phyloP scores from a whole-genome alignment of 2,113 vertebrate genomes.

The Bujurquina vittata region DNA sequence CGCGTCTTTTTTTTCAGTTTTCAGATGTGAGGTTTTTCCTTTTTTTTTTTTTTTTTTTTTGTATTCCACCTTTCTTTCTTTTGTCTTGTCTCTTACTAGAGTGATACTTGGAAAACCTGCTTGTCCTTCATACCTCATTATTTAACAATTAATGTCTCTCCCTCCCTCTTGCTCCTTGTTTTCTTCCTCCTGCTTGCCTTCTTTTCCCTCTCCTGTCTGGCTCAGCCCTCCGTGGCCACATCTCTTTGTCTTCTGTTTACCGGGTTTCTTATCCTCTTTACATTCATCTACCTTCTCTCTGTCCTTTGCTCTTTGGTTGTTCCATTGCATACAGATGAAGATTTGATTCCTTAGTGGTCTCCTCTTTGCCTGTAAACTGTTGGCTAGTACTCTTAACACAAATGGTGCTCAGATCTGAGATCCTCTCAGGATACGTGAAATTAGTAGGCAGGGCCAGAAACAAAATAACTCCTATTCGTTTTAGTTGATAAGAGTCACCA shows the following conservation, averaged over 20 bases:
- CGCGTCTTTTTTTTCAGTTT: no score
- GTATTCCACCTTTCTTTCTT: neutral
- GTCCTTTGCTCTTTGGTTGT: conserved; percentile 30
- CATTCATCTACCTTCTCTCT: conserved; percentile 24
- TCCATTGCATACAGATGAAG: conserved; percentile 50
- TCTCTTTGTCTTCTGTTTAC: conserved; percentile 25
- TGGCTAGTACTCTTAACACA: neutral
- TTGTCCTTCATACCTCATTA: conserved; percentile 12
- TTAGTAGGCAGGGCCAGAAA: conserved; percentile 7
- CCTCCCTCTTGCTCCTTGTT: neutral
- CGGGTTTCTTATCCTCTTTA: conserved; percentile 20
- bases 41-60: conserved; percentile 5
- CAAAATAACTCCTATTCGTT: neutral
- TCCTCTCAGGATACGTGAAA: neutral
- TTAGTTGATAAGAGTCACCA: neutral
- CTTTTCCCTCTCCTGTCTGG: neutral
- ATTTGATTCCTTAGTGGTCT: neutral
- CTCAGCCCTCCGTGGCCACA: neutral
- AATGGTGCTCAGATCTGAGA: neutral
- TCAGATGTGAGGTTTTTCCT: no score
- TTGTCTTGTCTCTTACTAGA: neutral
- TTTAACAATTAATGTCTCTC: neutral
- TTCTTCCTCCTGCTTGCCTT: neutral
- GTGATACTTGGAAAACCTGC: neutral
- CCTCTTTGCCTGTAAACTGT: conserved; percentile 3